Evolutionary conservation across 2,797 vertebrate species (phyloP).

Genomic region (Coilia nasus): DNA sequence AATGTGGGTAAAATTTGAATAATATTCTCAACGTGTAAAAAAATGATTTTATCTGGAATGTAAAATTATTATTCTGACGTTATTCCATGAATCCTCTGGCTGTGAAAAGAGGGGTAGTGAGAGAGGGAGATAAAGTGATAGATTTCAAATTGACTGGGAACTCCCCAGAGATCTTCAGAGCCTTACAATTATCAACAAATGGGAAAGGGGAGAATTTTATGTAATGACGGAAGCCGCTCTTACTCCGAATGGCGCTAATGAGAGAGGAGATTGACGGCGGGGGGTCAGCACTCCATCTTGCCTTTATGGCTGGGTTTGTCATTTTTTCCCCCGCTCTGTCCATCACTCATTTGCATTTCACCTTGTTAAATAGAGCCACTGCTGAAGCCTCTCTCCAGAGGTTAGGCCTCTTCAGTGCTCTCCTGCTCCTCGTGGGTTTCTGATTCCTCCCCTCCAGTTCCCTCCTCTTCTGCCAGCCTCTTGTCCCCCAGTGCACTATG

Average conservation of each 20-base stretch:
- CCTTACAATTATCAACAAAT: conserved; percentile 74
- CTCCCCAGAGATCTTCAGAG: conserved; percentile 65
- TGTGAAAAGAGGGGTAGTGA: conserved; percentile 62
- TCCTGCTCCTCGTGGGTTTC: not conserved
- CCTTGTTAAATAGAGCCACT: conserved; percentile 76
- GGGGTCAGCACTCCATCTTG: conserved; percentile 72
- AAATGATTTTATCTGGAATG: conserved; percentile 61
- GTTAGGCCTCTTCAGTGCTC: conserved; percentile 70
- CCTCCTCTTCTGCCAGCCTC: not conserved
- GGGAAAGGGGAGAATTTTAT: conserved; percentile 71
- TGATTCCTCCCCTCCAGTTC: conserved; percentile 3
- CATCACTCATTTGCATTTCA: conserved; percentile 77
- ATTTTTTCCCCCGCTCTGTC: conserved; percentile 72
- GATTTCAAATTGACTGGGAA: conserved; percentile 55
- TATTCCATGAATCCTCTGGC: conserved; percentile 46
- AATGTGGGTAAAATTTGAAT: conserved; percentile 66
- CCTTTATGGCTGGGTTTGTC: conserved; percentile 77
- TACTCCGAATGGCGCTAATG: conserved; percentile 77
- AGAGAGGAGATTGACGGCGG: conserved; percentile 78
- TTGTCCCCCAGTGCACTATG: conserved; percentile 42
- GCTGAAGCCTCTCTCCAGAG: conserved; percentile 67
- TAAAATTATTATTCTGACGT: conserved; percentile 60
- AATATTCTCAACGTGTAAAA: conserved; percentile 68
- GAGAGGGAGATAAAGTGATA: conserved; percentile 57
- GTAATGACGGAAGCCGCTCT: conserved; percentile 76